Percentiles rank a stretch among this genome's conserved stretches.
Evolutionary conservation across 2,888 invertebrate species (phyloP).

Genomic region (Drosophila macrospina): DNA sequence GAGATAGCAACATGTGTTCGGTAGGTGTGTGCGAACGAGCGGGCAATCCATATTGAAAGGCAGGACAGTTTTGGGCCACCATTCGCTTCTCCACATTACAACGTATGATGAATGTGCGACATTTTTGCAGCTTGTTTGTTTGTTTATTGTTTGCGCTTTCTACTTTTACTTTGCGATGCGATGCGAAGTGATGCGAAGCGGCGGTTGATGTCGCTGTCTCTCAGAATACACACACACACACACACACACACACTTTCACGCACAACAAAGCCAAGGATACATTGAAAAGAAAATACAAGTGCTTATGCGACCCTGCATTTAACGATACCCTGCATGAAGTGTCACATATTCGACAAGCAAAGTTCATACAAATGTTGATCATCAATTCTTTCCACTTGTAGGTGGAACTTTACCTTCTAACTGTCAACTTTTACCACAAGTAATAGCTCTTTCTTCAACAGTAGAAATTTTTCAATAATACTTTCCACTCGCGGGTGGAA

Average conservation of each 20-base stretch:
- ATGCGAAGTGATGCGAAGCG: not conserved
- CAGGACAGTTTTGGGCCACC: constrained; percentile 1
- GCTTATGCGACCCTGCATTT: not conserved
- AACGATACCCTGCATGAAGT: not conserved
- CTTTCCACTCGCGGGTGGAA: no score
- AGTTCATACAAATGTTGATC: not conserved
- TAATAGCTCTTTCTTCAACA: no score
- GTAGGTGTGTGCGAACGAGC: not conserved
- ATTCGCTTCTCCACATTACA: constrained; percentile 32
- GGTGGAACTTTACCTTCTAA: no score
- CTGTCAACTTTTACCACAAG: no score
- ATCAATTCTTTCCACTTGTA: not conserved
- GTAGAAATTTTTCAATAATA: no score
- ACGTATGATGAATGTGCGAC: constrained; percentile 72
- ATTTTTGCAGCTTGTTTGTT: constrained; percentile 72
- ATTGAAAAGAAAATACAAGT: not conserved
- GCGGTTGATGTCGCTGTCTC: not conserved
- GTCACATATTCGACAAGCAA: not conserved
- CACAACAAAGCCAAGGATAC: constrained; percentile 8
- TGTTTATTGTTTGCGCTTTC: constrained; percentile 62
- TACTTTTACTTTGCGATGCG: constrained; percentile 25
- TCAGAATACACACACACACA: constrained; percentile 3
- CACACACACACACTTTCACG: not conserved
- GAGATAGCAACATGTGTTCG: constrained; percentile 12
- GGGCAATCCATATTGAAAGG: not conserved